Percentiles rank a stretch among this genome's conserved stretches.
These are phyloP conservation scores for Notolabrus celidotus DNA, from an alignment of 2,797 vertebrate species.

Conservation along the genomic window DNA sequence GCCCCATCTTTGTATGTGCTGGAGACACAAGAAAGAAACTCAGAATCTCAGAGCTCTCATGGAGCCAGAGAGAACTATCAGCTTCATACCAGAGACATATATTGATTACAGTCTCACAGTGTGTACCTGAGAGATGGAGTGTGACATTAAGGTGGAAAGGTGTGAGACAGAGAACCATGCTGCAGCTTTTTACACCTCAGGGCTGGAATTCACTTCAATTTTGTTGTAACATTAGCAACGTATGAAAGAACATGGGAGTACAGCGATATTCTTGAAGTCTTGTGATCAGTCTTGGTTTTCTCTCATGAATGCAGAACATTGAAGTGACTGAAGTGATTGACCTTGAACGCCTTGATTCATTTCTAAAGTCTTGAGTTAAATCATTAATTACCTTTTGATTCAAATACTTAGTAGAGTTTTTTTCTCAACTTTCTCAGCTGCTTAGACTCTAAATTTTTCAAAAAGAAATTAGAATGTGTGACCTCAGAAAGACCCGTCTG, in stretches of 20 bases:
- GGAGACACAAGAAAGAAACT: not conserved
- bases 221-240: not conserved
- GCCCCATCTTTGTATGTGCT: not conserved
- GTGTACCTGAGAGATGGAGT: slow-evolving; percentile 6
- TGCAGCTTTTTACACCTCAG: not conserved
- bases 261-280: not conserved
- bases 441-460: not conserved
- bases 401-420: slow-evolving; percentile 1
- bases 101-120: slow-evolving; percentile 32
- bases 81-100: slow-evolving; percentile 23
- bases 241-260: not conserved
- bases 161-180: not conserved
- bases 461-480: not conserved
- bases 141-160: slow-evolving; percentile 1
- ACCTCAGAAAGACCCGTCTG: slow-evolving; percentile 7
- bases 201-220: not conserved
- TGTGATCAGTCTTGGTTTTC: not conserved
- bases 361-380: not conserved
- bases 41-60: slow-evolving; percentile 1
- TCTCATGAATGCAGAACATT: not conserved
- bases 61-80: slow-evolving; percentile 20
- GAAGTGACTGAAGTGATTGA: not conserved
- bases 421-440: not conserved
- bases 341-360: not conserved
- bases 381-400: not conserved